These are phyloP conservation scores for Nibea coibor DNA, from an alignment of 2,113 vertebrate species.

Conservation along the genomic window DNA sequence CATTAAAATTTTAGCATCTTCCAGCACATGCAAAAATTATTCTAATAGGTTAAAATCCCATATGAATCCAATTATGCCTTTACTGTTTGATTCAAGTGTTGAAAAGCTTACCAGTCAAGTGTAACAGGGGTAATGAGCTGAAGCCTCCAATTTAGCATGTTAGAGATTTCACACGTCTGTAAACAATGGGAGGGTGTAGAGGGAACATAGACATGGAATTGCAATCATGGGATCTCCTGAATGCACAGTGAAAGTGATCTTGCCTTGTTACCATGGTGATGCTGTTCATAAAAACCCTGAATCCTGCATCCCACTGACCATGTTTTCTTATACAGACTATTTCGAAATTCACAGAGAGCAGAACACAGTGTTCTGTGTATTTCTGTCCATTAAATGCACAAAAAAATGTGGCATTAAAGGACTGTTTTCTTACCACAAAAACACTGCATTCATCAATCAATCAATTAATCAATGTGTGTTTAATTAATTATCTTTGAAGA, in stretches of 20 bases:
- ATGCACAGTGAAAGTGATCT: slow-evolving; percentile 38
- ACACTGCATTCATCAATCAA: too few relatives aligned
- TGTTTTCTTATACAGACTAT: slow-evolving; percentile 4
- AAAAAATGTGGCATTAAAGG: too few relatives aligned
- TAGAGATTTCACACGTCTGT: slow-evolving; percentile 51
- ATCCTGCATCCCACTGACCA: slow-evolving; percentile 8
- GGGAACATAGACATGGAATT: slow-evolving; percentile 26
- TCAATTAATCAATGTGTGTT: too few relatives aligned
- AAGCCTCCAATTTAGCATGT: slow-evolving; percentile 56
- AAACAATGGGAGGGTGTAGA: slow-evolving; percentile 47
- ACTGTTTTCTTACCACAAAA: too few relatives aligned
- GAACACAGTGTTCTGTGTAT: neutral
- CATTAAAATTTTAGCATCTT: slow-evolving; percentile 63
- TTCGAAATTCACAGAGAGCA: neutral
- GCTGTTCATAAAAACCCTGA: slow-evolving; percentile 43
- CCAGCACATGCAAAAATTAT: slow-evolving; percentile 57
- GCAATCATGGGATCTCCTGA: slow-evolving; percentile 50
- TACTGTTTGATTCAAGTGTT: slow-evolving; percentile 57
- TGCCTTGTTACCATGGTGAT: slow-evolving; percentile 63
- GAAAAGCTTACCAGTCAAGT: slow-evolving; percentile 52
- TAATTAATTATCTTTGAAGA: too few relatives aligned
- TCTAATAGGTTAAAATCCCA: slow-evolving; percentile 74
- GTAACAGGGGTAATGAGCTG: slow-evolving; percentile 70
- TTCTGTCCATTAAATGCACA: slow-evolving; percentile 13
- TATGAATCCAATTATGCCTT: slow-evolving; percentile 77